Evolutionary conservation across 2,888 invertebrate species (phyloP).

Genomic region (Cataglyphis altisquamis): DNA sequence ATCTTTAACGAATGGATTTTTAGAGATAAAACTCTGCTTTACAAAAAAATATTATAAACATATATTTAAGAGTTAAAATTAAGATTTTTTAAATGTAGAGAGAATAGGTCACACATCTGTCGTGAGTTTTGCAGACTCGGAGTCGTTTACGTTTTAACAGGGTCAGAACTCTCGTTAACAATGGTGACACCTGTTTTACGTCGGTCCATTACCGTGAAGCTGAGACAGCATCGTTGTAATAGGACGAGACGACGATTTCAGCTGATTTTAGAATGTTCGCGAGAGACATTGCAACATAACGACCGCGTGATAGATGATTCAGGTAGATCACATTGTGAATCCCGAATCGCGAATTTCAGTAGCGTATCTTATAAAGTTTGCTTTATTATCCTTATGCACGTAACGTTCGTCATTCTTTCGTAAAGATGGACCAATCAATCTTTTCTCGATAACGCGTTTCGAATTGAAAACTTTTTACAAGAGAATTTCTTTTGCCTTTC

Average conservation of each 20-base stretch:
- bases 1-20: not conserved
- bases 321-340: not conserved
- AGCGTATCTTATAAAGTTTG: not conserved
- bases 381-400: not conserved
- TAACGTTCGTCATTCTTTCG: not conserved
- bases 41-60: not conserved
- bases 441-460: not conserved
- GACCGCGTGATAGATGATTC: not conserved
- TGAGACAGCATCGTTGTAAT: not conserved
- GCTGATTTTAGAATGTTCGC: not conserved
- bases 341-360: not conserved
- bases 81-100: not conserved
- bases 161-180: not conserved
- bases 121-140: not conserved
- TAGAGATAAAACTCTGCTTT: not conserved
- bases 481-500: not conserved
- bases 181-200: not conserved
- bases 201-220: constrained; percentile 1
- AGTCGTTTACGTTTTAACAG: not conserved
- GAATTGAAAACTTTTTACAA: not conserved
- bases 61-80: not conserved
- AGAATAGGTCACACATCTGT: not conserved
- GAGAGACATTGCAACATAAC: not conserved
- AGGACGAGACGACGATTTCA: not conserved
- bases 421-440: constrained; percentile 4